These are phyloP conservation scores for Phyto melanocephala DNA, from an alignment of 2,888 invertebrate species.

Conservation along the genomic window DNA sequence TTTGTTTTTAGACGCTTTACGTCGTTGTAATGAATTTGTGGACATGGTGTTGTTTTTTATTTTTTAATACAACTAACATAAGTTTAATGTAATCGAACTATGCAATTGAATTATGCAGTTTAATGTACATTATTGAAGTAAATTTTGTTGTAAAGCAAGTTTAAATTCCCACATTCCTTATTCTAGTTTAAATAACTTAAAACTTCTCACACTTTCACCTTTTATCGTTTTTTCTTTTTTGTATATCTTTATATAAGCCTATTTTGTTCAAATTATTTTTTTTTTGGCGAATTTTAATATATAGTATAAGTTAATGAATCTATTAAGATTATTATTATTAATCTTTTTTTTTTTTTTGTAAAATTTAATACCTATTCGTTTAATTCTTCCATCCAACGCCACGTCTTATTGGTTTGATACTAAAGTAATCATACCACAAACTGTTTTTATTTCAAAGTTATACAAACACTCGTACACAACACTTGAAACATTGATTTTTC, in stretches of 20 bases:
- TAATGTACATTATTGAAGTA: too few species aligned
- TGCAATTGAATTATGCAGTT: background rate
- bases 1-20: slow-evolving; percentile 72
- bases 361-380: background rate
- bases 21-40: slow-evolving; percentile 69
- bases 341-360: background rate
- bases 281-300: too few species aligned
- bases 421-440: slow-evolving; percentile 42
- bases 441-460: slow-evolving; percentile 25
- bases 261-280: background rate
- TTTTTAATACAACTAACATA: background rate
- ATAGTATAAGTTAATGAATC: background rate
- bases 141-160: background rate
- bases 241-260: background rate
- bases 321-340: background rate
- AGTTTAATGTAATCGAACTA: slow-evolving; percentile 15
- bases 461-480: slow-evolving; percentile 13
- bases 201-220: slow-evolving; percentile 41
- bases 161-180: background rate
- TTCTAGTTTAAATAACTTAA: background rate
- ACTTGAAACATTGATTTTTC: slow-evolving; percentile 35
- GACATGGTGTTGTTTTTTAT: slow-evolving; percentile 66
- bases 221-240: background rate
- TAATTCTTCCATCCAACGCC: slow-evolving; percentile 53
- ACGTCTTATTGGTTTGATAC: slow-evolving; percentile 60